Evolutionary conservation across 2,113 vertebrate species (phyloP), one percentile per base, ranked within the genome.

Genomic region (Salvelinus sp.): DNA sequence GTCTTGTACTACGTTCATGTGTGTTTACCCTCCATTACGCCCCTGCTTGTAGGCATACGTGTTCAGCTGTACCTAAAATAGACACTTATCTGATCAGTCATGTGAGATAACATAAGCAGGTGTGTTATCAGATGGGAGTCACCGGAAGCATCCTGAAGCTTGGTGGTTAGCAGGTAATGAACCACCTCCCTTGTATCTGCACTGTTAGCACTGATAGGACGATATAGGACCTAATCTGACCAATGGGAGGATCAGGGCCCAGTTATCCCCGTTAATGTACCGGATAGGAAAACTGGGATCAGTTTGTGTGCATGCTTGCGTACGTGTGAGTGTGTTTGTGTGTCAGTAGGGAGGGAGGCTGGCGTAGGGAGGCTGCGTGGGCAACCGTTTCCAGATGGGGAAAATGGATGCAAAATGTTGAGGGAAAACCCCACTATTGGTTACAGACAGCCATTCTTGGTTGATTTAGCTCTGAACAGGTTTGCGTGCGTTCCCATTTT

Each of bases 361-460:
- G 48, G 48, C 48, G 10, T 14, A 14, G 13, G 33, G 74, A 64
- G 63, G 75, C 76, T 54, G 16, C 14, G 3, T 18, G 16, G 50
- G 16, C 77, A 91, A 92, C 85, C 71, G 83, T 86, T 91, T 92
- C 92, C 90, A 91, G 87, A 92, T 93, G 90, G 87, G 84, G 48
- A 81, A 81, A 88, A 85, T 86, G 76, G 28, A 78, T 70, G 83
- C 74, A 76, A 54, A 54, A 16, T 14, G 77, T 80, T 84, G 76
- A 75, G 44, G 60, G 60, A 54, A 47, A 30, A 73, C 76, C 74
- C 79, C 79, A 50, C 67, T 80, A 73, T 75, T 72, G n/a, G 80
- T 82, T 85, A 74, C 58, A 7, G 14, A 57, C 74, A 89, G 76
- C 82, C 75, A 76, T 77, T 82, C 79, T 84, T 16, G 16, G 50